A percentile compares a stretch with the other conserved stretches of the same genome.
Evolutionary conservation across 2,888 invertebrate genomes (phyloP).

Genomic region (Nowickia ferox): DNA sequence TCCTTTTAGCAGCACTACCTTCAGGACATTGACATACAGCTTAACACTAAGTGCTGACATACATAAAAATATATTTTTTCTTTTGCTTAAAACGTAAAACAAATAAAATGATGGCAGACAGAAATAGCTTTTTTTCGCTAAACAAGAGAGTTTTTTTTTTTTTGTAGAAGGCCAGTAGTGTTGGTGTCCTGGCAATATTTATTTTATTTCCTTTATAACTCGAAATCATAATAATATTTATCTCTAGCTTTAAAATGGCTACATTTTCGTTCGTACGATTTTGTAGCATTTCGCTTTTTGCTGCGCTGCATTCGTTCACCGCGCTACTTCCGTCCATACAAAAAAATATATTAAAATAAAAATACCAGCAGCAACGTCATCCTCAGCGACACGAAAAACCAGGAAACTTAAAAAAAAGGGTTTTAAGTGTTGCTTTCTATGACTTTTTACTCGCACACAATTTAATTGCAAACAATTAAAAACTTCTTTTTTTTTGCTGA

Average conservation of each 20-base stretch:
- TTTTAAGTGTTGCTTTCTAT: constrained; percentile 67
- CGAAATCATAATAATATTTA: constrained; percentile 32
- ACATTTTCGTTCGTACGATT: constrained; percentile 16
- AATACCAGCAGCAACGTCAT: constrained; percentile 25
- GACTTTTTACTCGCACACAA: constrained; percentile 66
- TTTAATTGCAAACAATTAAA: constrained; percentile 70
- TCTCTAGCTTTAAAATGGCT: constrained; percentile 28
- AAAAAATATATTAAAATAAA: not conserved
- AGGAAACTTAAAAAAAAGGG: constrained; percentile 53
- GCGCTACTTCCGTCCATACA: not conserved
- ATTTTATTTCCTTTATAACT: constrained; percentile 34
- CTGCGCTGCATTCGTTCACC: constrained; percentile 19
- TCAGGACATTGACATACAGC: constrained; percentile 26
- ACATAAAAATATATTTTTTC: too few species aligned
- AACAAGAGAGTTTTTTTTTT: not conserved
- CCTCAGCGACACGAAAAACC: constrained; percentile 17
- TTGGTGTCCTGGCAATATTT: constrained; percentile 3
- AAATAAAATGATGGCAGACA: not conserved
- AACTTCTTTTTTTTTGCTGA: constrained; percentile 32
- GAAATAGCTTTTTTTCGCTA: not conserved
- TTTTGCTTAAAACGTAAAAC: not conserved
- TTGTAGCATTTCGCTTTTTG: not conserved
- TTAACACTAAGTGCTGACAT: not conserved
- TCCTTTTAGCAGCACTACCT: not conserved
- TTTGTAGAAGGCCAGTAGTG: not conserved